Evolutionary conservation across 2,113 vertebrate genomes (phyloP), one percentile per base, ranked within the genome.

Genomic region (Chlamydotis undulata): DNA sequence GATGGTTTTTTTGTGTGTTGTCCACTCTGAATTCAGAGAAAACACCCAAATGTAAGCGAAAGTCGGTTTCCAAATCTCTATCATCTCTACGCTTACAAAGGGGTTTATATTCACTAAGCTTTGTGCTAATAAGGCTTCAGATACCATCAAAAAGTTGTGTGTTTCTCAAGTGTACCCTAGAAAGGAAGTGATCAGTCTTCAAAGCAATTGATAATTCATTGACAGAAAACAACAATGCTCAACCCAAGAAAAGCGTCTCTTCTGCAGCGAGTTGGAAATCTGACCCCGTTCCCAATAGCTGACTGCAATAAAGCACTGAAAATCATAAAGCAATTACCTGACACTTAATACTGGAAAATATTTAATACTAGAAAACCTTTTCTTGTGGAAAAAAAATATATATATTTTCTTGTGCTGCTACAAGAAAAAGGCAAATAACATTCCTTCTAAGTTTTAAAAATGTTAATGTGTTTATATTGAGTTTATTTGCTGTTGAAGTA

Each of bases 301-400:
- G 83, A 70, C 90, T 96, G 92, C 80, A 82, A 79, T 94, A 96
- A 93, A 74, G 69, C 77, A 22, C 41, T 1, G 61, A 75, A 94
- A 92, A 96, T 91, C 86, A 93, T 69, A 94, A 94, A 95, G 90
- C 86, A 89, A 78, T 88, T 95, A 93, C 83, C 92, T 94, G 92
- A 87, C 91, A 90, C 95, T 97, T 95, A 91, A 95, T 96, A 87
- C 77, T 35, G 31, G 28, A 37, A 37, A 37, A 37, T 37, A 37
- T 9, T 67, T 93, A 96, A 89, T 94, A 96, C 89, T 92, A 79
- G 96, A 94, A 95, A 96, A 96, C 90, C 93, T 89, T 84, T 96
- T 89, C 77, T 78, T 57, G 53, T 22, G 39, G 17, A 14, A 16
- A 41, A 69, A 77, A 78, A 52, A 35, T 0, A 94, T 11, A 39